A percentile compares a stretch with the other conserved stretches of the same genome.
Evolutionary conservation across 2,888 invertebrate genomes (phyloP).

Genomic region (Leptarthrus brevirostris): DNA sequence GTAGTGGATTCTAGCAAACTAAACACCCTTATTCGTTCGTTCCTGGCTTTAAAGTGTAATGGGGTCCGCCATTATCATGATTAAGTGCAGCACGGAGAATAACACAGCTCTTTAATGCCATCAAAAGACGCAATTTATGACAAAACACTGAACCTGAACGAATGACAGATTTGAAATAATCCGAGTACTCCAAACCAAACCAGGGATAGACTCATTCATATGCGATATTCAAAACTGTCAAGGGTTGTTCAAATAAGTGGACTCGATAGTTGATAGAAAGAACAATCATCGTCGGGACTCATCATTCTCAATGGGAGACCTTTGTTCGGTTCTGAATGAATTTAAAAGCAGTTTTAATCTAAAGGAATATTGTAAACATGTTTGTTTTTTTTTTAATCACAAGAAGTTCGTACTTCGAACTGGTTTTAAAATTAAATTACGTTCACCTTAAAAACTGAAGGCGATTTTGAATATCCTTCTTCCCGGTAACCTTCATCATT

Average conservation of each 20-base stretch:
- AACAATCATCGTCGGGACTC: neutral
- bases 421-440: too few species aligned
- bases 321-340: neutral
- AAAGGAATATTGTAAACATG: neutral
- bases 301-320: neutral
- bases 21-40: neutral
- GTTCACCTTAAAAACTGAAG: too few species aligned
- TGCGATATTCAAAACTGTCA: neutral
- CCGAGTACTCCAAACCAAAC: neutral
- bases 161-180: slow-evolving; percentile 1
- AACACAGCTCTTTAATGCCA: neutral
- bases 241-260: neutral
- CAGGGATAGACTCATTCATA: neutral
- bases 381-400: too few species aligned
- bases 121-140: slow-evolving; percentile 36
- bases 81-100: slow-evolving; percentile 26
- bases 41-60: slow-evolving; percentile 1
- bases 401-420: too few species aligned
- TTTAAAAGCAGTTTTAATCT: neutral
- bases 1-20: neutral
- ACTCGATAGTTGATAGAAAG: neutral
- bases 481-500: too few species aligned
- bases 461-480: too few species aligned
- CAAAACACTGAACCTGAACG: slow-evolving; percentile 7
- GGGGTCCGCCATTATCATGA: slow-evolving; percentile 36